Base-by-base conservation (phyloP, 2,797 vertebrate species). In the Limosa lapponica region DNA sequence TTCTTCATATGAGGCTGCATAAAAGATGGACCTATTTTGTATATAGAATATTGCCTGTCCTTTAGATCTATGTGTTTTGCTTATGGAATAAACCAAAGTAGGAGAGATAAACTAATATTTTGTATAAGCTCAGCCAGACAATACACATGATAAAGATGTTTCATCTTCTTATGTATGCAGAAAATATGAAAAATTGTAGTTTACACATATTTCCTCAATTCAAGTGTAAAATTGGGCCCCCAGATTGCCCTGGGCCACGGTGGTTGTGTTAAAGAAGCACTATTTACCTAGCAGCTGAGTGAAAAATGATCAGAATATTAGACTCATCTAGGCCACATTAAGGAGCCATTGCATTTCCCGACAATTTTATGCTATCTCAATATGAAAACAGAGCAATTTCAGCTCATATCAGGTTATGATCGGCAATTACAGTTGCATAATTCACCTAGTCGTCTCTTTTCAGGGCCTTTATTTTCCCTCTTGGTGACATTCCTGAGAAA, bases 241-340 rank as follows among this genome's bases (percentile, higher is more conserved):
- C 91, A 97, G 92, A 99, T 99, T 98, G 99, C 99, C 99, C 99
- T 99, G 99, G 99, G 99, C 99, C 99, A 99, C 98, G 95, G 98
- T 98, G 97, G 98, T 97, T 98, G 97, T 95, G 96, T 96, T 97
- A 94, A 98, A 97, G 97, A 97, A 98, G 98, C 97, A 96, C 98
- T 96, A 98, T 98, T 98, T 98, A 97, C 98, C 98, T 98, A 97
- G 98, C 98, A 98, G 97, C 97, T 87, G 97, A 99, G 98, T 98
- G 98, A 99, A 99, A 99, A 99, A 99, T 99, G 99, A 99, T 99
- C 99, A 99, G 99, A 99, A 99, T 99, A 99, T 99, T 99, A 99
- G 99, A 98, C 99, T 98, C 98, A 98, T 99, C 98, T 99, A 99
- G 98, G 98, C 98, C 98, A 98, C 98, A 98, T 99, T 98, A 99